Conservation (phyloP, 2,113 vertebrate species). For the Riparia riparia region DNA sequence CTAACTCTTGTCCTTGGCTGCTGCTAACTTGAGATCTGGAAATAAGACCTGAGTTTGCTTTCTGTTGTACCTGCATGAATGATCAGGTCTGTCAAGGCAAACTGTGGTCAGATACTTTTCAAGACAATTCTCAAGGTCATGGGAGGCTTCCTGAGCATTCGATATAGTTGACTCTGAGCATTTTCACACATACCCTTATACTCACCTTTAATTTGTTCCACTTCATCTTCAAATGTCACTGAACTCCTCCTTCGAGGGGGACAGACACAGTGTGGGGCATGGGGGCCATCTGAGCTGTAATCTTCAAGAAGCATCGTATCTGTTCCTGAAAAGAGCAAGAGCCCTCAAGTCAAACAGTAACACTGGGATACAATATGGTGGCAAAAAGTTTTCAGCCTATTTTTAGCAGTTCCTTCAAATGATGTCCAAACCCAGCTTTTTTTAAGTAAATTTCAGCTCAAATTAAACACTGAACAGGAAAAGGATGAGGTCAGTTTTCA, state of each 20-base stretch:
- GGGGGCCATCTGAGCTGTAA: slow-evolving; percentile 81
- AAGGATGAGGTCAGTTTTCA: neutral
- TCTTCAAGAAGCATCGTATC: slow-evolving; percentile 95
- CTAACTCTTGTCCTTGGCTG: neutral
- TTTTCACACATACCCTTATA: neutral
- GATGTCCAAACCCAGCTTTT: neutral
- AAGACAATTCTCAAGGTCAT: neutral
- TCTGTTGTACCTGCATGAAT: neutral
- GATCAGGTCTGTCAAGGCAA: neutral
- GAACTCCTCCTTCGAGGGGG: slow-evolving; percentile 91
- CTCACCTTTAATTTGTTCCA: slow-evolving; percentile 91
- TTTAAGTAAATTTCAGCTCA: neutral
- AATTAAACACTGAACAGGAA: neutral
- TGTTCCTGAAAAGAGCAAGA: slow-evolving; percentile 80
- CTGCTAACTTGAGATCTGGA: neutral
- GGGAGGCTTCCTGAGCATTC: neutral
- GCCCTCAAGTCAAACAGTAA: neutral
- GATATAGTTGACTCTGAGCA: neutral
- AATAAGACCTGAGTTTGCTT: neutral
- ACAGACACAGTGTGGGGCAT: slow-evolving; percentile 67
- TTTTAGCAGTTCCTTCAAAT: neutral
- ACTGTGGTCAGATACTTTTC: neutral
- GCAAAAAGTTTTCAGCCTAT: neutral
- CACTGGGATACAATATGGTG: neutral
- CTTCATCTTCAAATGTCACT: slow-evolving; percentile 95